These are phyloP conservation scores for Trematocara marginatum DNA, from an alignment of 2,113 vertebrate genomes.

Conservation along the genomic window DNA sequence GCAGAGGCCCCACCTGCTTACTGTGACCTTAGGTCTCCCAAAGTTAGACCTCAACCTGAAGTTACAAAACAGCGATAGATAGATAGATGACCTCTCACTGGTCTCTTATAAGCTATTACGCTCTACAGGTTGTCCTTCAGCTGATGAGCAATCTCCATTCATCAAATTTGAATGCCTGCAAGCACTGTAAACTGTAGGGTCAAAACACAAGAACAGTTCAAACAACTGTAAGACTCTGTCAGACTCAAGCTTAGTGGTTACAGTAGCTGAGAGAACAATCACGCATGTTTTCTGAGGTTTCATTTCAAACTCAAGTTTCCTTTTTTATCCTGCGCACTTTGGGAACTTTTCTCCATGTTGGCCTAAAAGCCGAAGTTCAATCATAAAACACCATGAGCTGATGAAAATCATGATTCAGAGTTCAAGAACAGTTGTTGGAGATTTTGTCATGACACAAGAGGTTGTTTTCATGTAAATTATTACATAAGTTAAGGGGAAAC, in stretches of 20 bases:
- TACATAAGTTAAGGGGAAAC: neutral
- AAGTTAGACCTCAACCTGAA: neutral
- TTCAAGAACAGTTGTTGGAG: neutral
- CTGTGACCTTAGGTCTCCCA: neutral
- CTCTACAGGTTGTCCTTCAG: neutral
- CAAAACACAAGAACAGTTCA: neutral
- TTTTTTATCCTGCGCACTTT: neutral
- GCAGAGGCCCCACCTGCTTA: slow-evolving; percentile 29
- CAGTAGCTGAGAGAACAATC: neutral
- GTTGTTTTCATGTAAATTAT: neutral
- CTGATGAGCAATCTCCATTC: slow-evolving; percentile 3
- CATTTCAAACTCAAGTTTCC: neutral
- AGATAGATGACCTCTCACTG: neutral
- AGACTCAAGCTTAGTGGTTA: neutral
- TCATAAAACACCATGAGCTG: neutral
- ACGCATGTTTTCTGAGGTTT: neutral
- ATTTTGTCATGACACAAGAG: neutral
- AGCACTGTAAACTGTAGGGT: neutral
- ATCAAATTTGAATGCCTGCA: slow-evolving; percentile 4
- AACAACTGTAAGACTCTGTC: neutral
- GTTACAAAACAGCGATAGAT: neutral
- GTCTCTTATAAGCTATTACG: neutral
- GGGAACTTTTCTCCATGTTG: neutral
- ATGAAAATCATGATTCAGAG: neutral
- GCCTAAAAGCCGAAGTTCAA: neutral